Evolutionary conservation across 1,140 invertebrate species (phyloP).

Genomic region (Pogonomyrmex californicus): DNA sequence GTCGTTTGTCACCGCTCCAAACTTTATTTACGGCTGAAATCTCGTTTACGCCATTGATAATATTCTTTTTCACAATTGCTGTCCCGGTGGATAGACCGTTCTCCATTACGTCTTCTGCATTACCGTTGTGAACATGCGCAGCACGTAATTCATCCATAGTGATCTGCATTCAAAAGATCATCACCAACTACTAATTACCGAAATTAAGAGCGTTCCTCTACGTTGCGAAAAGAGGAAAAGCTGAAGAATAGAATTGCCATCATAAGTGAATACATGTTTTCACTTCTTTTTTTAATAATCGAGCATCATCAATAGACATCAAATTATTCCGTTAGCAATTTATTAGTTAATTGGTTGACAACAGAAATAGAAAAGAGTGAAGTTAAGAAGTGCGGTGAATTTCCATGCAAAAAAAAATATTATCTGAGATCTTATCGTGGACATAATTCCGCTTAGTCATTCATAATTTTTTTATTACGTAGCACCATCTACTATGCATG

Average conservation of each 20-base stretch:
- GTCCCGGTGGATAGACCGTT: conserved; percentile 70
- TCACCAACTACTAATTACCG: neutral
- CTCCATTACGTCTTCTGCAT: conserved; percentile 68
- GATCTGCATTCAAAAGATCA: conserved; percentile 86
- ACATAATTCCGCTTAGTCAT: neutral
- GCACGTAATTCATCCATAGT: conserved; percentile 90
- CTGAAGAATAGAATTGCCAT: neutral
- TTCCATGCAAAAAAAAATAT: neutral
- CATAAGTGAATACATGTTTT: neutral
- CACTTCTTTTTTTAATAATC: neutral
- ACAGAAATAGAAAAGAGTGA: neutral
- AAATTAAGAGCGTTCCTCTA: neutral
- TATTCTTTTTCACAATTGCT: conserved; percentile 65
- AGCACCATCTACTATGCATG: neutral
- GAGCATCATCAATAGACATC: neutral
- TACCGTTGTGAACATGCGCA: conserved; percentile 80
- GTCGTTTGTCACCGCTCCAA: conserved; percentile 93
- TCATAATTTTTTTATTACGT: neutral
- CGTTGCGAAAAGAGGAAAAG: neutral
- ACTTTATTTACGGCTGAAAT: conserved; percentile 86
- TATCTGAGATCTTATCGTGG: neutral
- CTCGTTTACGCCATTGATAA: conserved; percentile 70
- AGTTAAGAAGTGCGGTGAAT: neutral
- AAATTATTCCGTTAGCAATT: neutral
- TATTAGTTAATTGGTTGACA: neutral